Evolutionary conservation across 2,797 vertebrate genomes (phyloP).

Genomic region (Xenops minutus): DNA sequence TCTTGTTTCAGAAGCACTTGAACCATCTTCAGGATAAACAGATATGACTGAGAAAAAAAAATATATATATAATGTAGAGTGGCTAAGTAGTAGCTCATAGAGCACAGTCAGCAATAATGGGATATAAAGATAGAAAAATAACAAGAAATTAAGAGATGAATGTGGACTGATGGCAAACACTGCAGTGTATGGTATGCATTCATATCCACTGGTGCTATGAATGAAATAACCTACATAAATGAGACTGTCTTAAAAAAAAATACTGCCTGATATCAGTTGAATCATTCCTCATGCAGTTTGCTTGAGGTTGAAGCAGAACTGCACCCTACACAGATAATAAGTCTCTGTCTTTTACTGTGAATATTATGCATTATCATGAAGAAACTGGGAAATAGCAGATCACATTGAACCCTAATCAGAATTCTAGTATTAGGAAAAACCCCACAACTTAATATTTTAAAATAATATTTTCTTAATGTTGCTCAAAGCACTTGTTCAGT

Average conservation of each 20-base stretch:
- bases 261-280: neutral
- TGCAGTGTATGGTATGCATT: neutral
- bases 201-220: neutral
- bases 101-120: neutral
- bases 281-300: neutral
- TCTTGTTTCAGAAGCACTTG: neutral
- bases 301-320: neutral
- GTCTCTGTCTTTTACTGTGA: neutral
- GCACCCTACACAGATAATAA: neutral
- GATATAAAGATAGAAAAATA: neutral
- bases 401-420: neutral
- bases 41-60: neutral
- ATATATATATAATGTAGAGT: neutral
- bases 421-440: neutral
- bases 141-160: neutral
- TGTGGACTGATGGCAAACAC: neutral
- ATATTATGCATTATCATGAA: neutral
- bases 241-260: neutral
- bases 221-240: neutral
- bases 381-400: neutral
- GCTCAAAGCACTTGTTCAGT: neutral
- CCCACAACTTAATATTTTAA: accelerated
- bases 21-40: neutral
- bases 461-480: neutral
- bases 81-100: neutral